Evolutionary conservation across 2,113 vertebrate species (phyloP), one percentile per base, ranked within the genome.

Genomic region (Lepus europaeus): DNA sequence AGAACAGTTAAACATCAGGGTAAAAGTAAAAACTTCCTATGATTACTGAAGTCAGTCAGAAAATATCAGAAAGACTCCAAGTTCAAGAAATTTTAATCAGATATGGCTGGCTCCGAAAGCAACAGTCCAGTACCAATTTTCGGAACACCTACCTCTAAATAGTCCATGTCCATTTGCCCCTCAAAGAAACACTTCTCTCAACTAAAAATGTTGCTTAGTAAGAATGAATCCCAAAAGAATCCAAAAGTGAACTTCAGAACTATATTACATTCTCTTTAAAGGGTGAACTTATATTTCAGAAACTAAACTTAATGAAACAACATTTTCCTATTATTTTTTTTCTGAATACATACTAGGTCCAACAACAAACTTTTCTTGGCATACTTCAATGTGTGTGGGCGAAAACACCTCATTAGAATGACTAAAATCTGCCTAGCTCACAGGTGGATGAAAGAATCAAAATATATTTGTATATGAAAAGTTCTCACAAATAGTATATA

Each of bases 211-310:
- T 98, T 99, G 39, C 99, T 99, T 56, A 97, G 97, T 97, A 97
- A 98, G 87, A 99, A 99, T 94, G 98, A 99, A 96, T 98, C 97
- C 83, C 97, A 98, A 81, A 97, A 98, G 90, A 98, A 59, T 87
- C 98, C 99, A 96, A 99, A 98, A 83, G 96, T 98, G 64, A 98
- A 99, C 89, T 98, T 99, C 93, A 99, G 99, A 98, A 98, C 98
- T 95, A 99, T 99, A 96, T 98, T 99, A 17, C 98, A 98, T 90
- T 99, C 98, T 81, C 98, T 99, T 91, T 99, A 98, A 99, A 96
- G 87, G 87, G 45, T 76, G 51, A 13, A 82, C 64, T 89, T 76
- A 89, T 66, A 29, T 74, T 93, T 89, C 69, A 88, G 63, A 96
- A 96, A 84, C 12, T 72, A 68, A 45, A 93, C 33, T 69, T 76